Evolutionary conservation across 1,140 invertebrate genomes (phyloP), one percentile per base, ranked within the genome.

Genomic region (Anoplophora glabripennis): DNA sequence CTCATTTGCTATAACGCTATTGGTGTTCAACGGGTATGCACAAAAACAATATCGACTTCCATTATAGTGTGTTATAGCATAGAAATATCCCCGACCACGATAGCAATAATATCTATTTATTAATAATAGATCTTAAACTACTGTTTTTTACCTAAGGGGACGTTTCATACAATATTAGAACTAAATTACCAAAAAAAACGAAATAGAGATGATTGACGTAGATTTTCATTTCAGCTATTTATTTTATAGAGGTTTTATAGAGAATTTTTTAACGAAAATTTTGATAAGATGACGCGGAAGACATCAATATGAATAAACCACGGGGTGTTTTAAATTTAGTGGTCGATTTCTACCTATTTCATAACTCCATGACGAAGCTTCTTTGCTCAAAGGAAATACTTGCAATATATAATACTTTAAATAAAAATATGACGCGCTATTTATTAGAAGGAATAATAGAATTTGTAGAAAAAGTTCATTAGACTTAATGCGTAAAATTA

Each of bases 11-110:
- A 47, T 56, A 57, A 64, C 35, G 61, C 58, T 63, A 66, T 66
- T 64, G 61, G 58, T 64, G 58, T 68, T 64, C 55, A 56, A 45
- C 49, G 42, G 37, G 63, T 42, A 49, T 60, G 63, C 63, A 67
- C 65, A 65, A 64, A 67, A 63, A 58, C 35, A 57, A 57, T 60
- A 59, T 66, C 66, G 64, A 68, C 66, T 68, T 68, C 66, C 66
- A 68, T 52, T 45, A 60, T 65, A 53, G 57, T 35, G 35, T 37
- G 17, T 51, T 51, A 34, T 34, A 51, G 47, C n/a, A 35, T 54
- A 64, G 33, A 62, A 62, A 59, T 59, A 51, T 63, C 66, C 69
- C 64, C 64, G 61, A 63, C 68, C 64, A 70, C 51, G 46, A 70
- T 69, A 70, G 66, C 68, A 71, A 71, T 71, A 70, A 70, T 65